Evolutionary conservation across 2,797 vertebrate species (phyloP), one percentile per base, ranked within the genome.

Genomic region (Karalla daura): DNA sequence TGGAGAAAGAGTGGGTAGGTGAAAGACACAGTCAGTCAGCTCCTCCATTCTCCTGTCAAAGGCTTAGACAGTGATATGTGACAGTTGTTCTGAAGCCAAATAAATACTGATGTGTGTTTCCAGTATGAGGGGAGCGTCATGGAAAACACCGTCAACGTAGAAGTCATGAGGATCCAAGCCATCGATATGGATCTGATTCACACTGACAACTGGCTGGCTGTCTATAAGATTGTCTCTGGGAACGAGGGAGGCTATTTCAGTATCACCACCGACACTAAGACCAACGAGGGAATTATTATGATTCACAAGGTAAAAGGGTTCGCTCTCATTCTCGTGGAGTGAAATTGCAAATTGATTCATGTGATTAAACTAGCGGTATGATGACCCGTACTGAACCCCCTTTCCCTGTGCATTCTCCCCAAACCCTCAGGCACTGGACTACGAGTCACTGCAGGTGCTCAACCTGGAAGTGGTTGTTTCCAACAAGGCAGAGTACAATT

Each of bases 161-260:
- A 97, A 68, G 87, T 96, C 35, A 37, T 97, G 74, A 93, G 95
- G 81, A 93, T 99, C 76, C 88, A 93, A 90, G 94, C 92, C 25
- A 39, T 84, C 28, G 98, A 99, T 82, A 75, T 79, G 68, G 97
- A 99, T 46, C 72, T 94, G 86, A 90, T 93, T 12, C 49, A 90
- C 80, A 90, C 96, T 13, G 95, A 96, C 17, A 99, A 96, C 58
- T 99, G 97, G 97, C 52, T 90, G 64, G 95, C 96, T 3, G 91
- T 92, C 13, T 99, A 88, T 79, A 82, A 89, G 70, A 96, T 99
- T 20, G 49, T 93, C 39, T 95, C 95, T 0, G 98, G 98, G 72
- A 98, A 99, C 54, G 96, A 99, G 78, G 96, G 91, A 1, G 92
- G 94, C 9, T 96, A 91, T 76, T 98, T 98, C 88, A 93, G 41